phyloP scores from a whole-genome alignment of 2,888 invertebrate species.

The Coelogynopora nodosa region DNA sequence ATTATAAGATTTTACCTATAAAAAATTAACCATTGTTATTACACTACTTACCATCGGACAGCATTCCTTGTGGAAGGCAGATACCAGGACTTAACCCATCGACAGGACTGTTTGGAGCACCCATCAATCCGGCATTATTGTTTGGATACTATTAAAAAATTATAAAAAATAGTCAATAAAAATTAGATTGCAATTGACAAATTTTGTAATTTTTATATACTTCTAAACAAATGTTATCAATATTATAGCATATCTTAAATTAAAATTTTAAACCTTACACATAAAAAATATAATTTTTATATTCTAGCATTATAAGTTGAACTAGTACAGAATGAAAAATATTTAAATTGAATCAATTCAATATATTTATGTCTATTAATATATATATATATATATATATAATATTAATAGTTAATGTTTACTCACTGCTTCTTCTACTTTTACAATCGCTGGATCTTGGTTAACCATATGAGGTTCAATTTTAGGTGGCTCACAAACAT shows the following conservation, averaged over 20 bases:
- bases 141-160: background rate
- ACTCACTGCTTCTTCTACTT: too few relatives aligned
- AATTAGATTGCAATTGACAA: too few relatives aligned
- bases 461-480: slow-evolving; percentile 68
- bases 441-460: slow-evolving; percentile 96
- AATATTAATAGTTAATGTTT: too few relatives aligned
- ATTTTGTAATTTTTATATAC: too few relatives aligned
- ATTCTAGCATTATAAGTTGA: too few relatives aligned
- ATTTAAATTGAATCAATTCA: too few relatives aligned
- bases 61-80: background rate
- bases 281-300: background rate
- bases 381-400: too few relatives aligned
- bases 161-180: background rate
- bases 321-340: too few relatives aligned
- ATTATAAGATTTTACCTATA: too few relatives aligned
- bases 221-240: too few relatives aligned
- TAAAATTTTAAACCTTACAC: background rate
- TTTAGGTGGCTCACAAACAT: slow-evolving; percentile 78
- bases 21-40: too few relatives aligned
- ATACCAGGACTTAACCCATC: background rate
- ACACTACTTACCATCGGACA: background rate
- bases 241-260: background rate
- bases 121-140: background rate
- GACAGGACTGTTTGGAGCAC: background rate
- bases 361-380: too few relatives aligned